Conservation (phyloP, 2,113 vertebrate genomes). For the Lampris incognitus region DNA sequence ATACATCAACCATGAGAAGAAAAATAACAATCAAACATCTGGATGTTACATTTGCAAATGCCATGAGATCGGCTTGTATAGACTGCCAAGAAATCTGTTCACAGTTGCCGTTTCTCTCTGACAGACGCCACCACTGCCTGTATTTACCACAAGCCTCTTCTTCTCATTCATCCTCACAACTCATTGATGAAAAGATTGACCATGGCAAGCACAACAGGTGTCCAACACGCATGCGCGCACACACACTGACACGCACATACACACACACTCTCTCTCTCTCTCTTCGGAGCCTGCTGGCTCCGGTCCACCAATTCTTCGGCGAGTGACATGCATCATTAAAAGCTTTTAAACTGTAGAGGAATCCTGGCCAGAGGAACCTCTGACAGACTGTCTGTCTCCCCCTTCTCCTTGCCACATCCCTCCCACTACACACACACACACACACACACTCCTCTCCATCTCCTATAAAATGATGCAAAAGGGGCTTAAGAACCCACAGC, state of each 20-base stretch:
- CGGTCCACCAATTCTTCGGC: slow-evolving; percentile 67
- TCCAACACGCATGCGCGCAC: slow-evolving; percentile 39
- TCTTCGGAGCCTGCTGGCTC: slow-evolving; percentile 69
- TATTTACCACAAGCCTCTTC: slow-evolving; percentile 40
- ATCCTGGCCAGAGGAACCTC: slow-evolving; percentile 64
- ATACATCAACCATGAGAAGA: no score
- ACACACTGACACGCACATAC: slow-evolving; percentile 15
- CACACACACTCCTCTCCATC: not conserved
- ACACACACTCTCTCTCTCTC: slow-evolving; percentile 19
- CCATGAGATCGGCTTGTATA: no score
- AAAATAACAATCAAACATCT: no score
- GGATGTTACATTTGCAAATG: no score
- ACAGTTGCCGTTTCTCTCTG: not conserved
- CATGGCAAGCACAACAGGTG: slow-evolving; percentile 75
- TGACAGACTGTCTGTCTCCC: slow-evolving; percentile 56
- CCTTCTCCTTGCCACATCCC: slow-evolving; percentile 46
- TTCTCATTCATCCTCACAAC: slow-evolving; percentile 60
- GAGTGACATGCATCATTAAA: slow-evolving; percentile 81
- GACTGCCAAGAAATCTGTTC: no score
- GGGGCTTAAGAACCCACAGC: slow-evolving; percentile 69
- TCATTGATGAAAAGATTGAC: slow-evolving; percentile 39
- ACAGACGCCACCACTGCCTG: not conserved
- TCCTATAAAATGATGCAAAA: slow-evolving; percentile 65
- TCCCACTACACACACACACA: slow-evolving; percentile 42
- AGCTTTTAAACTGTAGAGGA: slow-evolving; percentile 73